These are phyloP conservation scores for Pipistrellus pipistrellus DNA, from an alignment of 2,797 vertebrate species.

Conservation along the genomic window DNA sequence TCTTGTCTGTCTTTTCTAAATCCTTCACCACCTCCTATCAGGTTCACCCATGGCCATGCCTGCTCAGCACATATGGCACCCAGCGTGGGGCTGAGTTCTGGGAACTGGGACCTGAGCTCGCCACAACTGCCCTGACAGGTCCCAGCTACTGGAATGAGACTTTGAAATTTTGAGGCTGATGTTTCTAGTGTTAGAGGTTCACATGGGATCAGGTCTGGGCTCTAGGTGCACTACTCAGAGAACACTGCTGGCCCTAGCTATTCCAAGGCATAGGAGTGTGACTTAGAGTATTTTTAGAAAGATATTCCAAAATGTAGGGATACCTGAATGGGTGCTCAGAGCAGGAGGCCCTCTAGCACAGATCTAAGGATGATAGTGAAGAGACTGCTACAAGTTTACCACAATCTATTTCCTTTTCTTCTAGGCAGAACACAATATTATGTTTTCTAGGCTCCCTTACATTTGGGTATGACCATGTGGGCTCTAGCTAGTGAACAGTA, in stretches of 20 bases:
- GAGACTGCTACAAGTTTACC: not conserved
- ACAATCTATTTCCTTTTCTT: not conserved
- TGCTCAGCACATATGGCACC: no score
- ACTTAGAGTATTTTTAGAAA: not conserved
- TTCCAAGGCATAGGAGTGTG: not conserved
- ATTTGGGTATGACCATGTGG: not conserved
- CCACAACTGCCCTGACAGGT: not conserved
- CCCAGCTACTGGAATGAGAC: not conserved
- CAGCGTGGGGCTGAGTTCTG: no score
- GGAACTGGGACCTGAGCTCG: no score
- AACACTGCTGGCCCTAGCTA: not conserved
- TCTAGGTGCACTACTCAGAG: not conserved
- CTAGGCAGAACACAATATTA: not conserved
- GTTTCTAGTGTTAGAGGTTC: not conserved
- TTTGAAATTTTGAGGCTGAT: not conserved
- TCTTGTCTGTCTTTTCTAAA: no score
- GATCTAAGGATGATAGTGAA: not conserved
- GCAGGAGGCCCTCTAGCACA: not conserved
- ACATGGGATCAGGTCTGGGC: not conserved
- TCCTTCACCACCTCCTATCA: no score
- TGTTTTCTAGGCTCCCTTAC: not conserved
- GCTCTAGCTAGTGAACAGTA: not conserved
- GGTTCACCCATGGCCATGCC: no score
- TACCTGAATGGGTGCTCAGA: not conserved
- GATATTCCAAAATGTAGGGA: not conserved